Conservation (phyloP, 2,113 vertebrate genomes). For the Lagopus muta region DNA sequence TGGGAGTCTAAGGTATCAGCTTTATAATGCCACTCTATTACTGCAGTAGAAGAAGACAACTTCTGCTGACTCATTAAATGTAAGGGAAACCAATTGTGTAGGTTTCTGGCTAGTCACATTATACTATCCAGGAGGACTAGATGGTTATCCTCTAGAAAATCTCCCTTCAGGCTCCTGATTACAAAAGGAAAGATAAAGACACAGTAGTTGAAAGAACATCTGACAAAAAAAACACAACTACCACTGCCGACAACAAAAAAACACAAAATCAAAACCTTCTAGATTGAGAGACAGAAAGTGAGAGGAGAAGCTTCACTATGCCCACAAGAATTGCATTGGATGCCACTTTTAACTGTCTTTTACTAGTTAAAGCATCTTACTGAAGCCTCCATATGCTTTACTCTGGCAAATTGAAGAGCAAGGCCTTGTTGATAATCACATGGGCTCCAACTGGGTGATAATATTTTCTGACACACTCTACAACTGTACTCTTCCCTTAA, state of each 20-base stretch:
- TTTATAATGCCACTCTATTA: neutral
- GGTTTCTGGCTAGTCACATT: neutral
- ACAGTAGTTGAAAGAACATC: neutral
- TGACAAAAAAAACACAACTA: neutral
- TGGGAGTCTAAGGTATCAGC: neutral
- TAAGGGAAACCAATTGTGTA: neutral
- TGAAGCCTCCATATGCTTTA: neutral
- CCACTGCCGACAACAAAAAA: neutral
- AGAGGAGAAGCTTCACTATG: neutral
- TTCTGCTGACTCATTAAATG: neutral
- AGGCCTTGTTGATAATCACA: neutral
- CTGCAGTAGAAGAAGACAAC: neutral
- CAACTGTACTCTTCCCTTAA: neutral
- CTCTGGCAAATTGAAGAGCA: neutral
- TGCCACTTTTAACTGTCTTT: neutral
- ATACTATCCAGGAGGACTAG: neutral
- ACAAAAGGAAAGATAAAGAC: neutral
- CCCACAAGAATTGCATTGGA: neutral
- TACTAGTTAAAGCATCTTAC: neutral
- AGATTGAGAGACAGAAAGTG: neutral
- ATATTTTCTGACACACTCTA: neutral
- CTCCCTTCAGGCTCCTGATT: neutral
- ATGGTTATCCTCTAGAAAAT: neutral
- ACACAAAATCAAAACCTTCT: neutral
- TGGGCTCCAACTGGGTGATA: neutral